A percentile compares a stretch with the other conserved stretches of the same genome.
Evolutionary conservation across 2,797 vertebrate genomes (phyloP).

Genomic region (Hypotaenidia philippensis): DNA sequence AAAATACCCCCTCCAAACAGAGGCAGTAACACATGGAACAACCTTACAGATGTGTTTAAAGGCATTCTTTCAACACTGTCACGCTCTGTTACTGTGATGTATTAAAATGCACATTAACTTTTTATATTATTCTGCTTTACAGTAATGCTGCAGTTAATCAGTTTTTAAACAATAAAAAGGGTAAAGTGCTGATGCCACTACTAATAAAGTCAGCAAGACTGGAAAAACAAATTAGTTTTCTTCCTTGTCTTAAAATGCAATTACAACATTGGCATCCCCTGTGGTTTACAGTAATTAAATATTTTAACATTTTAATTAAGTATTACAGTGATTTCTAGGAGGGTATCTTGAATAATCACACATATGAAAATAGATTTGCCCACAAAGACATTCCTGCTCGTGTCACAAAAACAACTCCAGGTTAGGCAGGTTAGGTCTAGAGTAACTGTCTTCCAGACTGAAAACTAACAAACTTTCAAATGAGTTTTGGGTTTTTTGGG

Average conservation of each 20-base stretch:
- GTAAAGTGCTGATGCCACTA: conserved; percentile 54
- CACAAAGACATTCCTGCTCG: conserved; percentile 36
- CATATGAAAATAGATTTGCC: conserved; percentile 37
- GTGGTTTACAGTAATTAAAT: conserved; percentile 79
- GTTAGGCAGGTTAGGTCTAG: conserved; percentile 44
- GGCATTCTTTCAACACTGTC: conserved; percentile 19
- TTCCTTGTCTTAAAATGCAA: conserved; percentile 71
- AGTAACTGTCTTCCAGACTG: conserved; percentile 46
- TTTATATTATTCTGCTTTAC: conserved; percentile 45
- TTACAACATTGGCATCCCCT: conserved; percentile 65
- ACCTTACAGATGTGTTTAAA: neutral
- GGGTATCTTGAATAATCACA: conserved; percentile 34
- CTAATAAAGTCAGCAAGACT: conserved; percentile 64
- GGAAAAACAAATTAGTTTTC: conserved; percentile 76
- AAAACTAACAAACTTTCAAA: conserved; percentile 49
- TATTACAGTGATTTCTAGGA: conserved; percentile 74
- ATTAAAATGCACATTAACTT: conserved; percentile 70
- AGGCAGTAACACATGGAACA: neutral
- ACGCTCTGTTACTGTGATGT: conserved; percentile 45
- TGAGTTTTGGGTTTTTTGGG: conserved; percentile 26
- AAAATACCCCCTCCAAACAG: neutral
- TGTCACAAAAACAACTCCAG: conserved; percentile 46
- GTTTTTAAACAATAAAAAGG: conserved; percentile 73
- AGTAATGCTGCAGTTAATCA: conserved; percentile 67
- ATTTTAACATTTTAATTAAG: conserved; percentile 84